phyloP scores from a whole-genome alignment of 2,888 invertebrate species.

The Hydropsyche betteni region DNA sequence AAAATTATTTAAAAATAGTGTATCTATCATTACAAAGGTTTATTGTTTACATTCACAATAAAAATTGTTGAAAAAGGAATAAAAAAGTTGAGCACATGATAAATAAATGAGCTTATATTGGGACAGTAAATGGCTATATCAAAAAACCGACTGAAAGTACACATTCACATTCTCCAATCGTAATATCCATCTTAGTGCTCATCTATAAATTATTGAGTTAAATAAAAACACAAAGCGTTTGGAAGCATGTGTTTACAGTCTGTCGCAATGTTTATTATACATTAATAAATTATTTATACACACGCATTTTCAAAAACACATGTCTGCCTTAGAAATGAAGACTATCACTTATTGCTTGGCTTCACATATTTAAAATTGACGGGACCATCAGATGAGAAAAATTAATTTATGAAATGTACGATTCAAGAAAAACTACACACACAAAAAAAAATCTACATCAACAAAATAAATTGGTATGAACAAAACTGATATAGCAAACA shows the following conservation, averaged over 20 bases:
- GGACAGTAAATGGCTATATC: constrained; percentile 29
- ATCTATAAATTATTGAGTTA: constrained; percentile 2
- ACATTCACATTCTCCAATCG: not conserved
- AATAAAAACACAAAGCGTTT: constrained; percentile 6
- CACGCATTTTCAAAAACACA: not conserved
- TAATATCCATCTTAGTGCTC: constrained; percentile 24
- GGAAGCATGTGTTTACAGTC: constrained; percentile 27
- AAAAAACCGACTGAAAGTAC: not conserved
- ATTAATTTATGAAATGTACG: too few species aligned
- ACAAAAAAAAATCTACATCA: too few species aligned
- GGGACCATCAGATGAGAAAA: too few species aligned
- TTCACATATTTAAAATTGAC: not conserved
- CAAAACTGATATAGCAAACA: too few species aligned
- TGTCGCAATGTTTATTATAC: constrained; percentile 8
- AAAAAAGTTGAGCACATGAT: constrained; percentile 19
- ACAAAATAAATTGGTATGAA: too few species aligned
- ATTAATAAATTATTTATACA: constrained; percentile 7
- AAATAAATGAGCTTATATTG: constrained; percentile 25
- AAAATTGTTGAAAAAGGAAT: constrained; percentile 17
- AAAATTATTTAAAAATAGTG: constrained; percentile 22
- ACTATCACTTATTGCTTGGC: not conserved
- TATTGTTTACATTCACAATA: constrained; percentile 3
- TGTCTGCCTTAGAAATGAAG: not conserved
- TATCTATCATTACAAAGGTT: constrained; percentile 26
- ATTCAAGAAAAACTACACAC: too few species aligned